Evolutionary conservation across 1,140 invertebrate genomes (phyloP).

Genomic region (Drosophila tropicalis): DNA sequence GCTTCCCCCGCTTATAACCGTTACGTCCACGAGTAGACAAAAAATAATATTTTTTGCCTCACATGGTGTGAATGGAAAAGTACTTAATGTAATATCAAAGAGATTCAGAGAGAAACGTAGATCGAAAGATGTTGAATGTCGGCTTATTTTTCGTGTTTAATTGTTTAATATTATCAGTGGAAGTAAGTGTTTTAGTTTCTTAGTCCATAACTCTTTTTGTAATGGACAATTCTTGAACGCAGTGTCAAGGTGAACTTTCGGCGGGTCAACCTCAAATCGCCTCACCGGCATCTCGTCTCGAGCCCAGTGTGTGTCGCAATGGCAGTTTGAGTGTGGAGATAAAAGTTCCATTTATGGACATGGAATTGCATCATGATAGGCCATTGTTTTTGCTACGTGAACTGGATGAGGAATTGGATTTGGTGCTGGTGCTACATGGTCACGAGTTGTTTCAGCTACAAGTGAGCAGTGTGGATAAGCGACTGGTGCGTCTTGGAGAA

Average conservation of each 20-base stretch:
- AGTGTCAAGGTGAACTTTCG: slow-evolving; percentile 9
- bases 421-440: slow-evolving; percentile 66
- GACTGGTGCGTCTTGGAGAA: slow-evolving; percentile 56
- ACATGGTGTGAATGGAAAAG: slow-evolving; percentile 26
- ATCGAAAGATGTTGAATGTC: neutral
- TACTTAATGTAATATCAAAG: neutral
- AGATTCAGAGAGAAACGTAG: neutral
- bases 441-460: slow-evolving; percentile 62
- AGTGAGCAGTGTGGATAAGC: slow-evolving; percentile 49
- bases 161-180: neutral
- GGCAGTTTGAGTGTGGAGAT: slow-evolving; percentile 59
- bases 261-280: neutral
- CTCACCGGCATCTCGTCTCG: slow-evolving; percentile 7
- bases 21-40: neutral
- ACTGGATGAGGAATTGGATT: slow-evolving; percentile 32
- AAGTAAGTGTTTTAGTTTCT: neutral
- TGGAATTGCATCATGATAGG: slow-evolving; percentile 54
- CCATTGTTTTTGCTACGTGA: slow-evolving; percentile 59
- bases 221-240: neutral
- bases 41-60: neutral
- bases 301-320: slow-evolving; percentile 55
- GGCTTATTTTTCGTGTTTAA: slow-evolving; percentile 1
- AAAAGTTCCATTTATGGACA: slow-evolving; percentile 72
- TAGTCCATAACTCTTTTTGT: neutral
- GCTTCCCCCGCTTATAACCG: neutral